Evolutionary conservation across 2,113 vertebrate genomes (phyloP), one percentile per base, ranked within the genome.

Genomic region (Malaclemys terrapin): DNA sequence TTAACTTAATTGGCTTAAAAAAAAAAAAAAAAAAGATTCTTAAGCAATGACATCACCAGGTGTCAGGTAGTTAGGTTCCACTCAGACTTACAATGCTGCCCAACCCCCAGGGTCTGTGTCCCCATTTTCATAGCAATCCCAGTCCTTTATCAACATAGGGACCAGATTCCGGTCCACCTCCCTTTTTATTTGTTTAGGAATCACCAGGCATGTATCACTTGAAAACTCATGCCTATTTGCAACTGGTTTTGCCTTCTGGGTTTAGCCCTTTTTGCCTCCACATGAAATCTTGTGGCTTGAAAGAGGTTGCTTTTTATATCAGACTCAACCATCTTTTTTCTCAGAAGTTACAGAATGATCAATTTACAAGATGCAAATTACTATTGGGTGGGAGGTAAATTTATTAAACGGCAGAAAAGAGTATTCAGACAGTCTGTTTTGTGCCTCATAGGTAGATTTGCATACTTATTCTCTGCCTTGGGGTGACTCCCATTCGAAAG

Each of bases 401-500:
- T 85, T 82, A 2, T 1, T 86, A 69, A 84, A 57, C 49, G 81
- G 57, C 91, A 94, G 91, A 96, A 94, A 96, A 75, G 85, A 88
- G 85, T 84, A 92, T 81, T 95, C 94, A 86, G 94, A 89, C 42
- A 13, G 65, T 91, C 95, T 91, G 89, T 96, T 95, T 97, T 82
- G 95, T 95, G 92, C 91, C 96, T 95, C 69, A 53, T 65, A 69
- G 54, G 82, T 91, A 52, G 25, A 96, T 97, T 96, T 97, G 96
- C 96, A 97, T 96, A 82, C 75, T 87, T 93, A 95, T 97, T 96
- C 94, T 96, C 90, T 90, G 91, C 95, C 95, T 96, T 93, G 96
- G 92, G 96, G 96, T 80, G 93, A 94, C 88, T 96, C 83, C 81
- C 56, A 19, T 24, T 88, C 47, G 82, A 93, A 52, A 89, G 86